Evolutionary conservation across 2,888 invertebrate genomes (phyloP), one percentile per base, ranked within the genome.

Genomic region (Eugnorisma glareosa): DNA sequence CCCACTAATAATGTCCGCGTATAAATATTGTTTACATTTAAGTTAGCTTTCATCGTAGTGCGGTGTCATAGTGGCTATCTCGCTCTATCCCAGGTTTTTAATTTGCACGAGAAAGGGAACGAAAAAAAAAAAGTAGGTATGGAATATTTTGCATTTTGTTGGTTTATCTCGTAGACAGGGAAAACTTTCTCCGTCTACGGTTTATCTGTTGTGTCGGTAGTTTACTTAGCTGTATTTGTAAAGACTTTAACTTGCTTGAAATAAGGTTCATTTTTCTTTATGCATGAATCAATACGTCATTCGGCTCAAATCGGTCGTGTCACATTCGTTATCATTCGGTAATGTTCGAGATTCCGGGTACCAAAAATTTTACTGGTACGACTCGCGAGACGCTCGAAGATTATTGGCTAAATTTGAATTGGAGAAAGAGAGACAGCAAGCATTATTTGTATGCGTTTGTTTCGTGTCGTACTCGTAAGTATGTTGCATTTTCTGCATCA

Each of bases 41-140:
- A 37, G 67, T 51, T n/a, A 67, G 35, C 67, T 67, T 67, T 51
- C 48, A 67, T 67, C 67, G 43, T 67, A 67, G 67, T 35, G 8
- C 13, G 43, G 43, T 43, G 10, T 13, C 13, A 0, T n/a, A 1
- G 67, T 67, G 31, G 67, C 48, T 51, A 51, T 51, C 24, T 67
- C 67, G 35, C 67, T 67, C 67, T 67, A 35, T 67, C 51, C 67
- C 24, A 24, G 21, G 43, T 13, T 43, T 43, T 43, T 43, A 43
- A 13, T 43, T 43, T 43, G 51, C 67, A 35, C 24, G 48, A 67
- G 51, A 67, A 67, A 67, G 67, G 67, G 67, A 67, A 35, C 51
- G 35, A 67, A 67, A 67, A 21, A 1, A 43, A 43, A 10, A n/a
- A n/a, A n/a, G n/a, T n/a, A n/a, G n/a, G n/a, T 11, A 40, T 37